Evolutionary conservation across 2,113 vertebrate genomes (phyloP), one percentile per base, ranked within the genome.

Genomic region (Apodemus sylvaticus): DNA sequence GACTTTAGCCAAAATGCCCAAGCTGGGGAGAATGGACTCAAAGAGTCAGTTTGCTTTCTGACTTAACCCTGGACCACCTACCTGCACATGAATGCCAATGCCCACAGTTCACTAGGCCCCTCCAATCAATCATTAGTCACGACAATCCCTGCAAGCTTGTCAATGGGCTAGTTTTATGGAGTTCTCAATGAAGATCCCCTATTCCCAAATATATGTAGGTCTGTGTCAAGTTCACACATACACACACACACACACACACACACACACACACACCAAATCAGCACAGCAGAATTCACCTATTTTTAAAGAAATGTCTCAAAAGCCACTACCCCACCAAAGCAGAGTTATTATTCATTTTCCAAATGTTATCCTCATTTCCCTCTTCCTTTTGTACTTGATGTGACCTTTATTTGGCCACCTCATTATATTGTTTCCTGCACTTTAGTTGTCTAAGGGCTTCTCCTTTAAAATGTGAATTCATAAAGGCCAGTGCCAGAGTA

Each of bases 261-360:
- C 53, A 55, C 36, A 82, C 53, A 39, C 55, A 58, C 55, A 62
- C 60, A 62, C 20, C 60, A 34, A 36, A 42, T 16, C n/a, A 62
- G 14, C 7, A 62, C 58, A 83, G 24, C 36, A 70, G 42, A 90
- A 92, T 95, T 58, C 36, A 91, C 58, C 53, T 58, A 45, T 62
- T 74, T 89, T 94, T 94, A 42, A 89, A 81, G 89, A 64, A 45
- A 29, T 81, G 7, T 86, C 29, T 82, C 42, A 92, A 90, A 89
- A 94, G 85, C 17, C 17, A 79, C n/a, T 42, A 26, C 8, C n/a
- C 22, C 20, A 86, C 14, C 42, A 83, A 91, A 83, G 20, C 78
- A 1, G 45, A 39, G 53, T 53, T 39, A 22, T 73, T 55, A 16
- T n/a, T 29, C 19, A 70, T 70, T 87, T 53, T 55, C 34, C n/a